phyloP scores from a whole-genome alignment of 2,888 invertebrate species.

The Andrena camellia region DNA sequence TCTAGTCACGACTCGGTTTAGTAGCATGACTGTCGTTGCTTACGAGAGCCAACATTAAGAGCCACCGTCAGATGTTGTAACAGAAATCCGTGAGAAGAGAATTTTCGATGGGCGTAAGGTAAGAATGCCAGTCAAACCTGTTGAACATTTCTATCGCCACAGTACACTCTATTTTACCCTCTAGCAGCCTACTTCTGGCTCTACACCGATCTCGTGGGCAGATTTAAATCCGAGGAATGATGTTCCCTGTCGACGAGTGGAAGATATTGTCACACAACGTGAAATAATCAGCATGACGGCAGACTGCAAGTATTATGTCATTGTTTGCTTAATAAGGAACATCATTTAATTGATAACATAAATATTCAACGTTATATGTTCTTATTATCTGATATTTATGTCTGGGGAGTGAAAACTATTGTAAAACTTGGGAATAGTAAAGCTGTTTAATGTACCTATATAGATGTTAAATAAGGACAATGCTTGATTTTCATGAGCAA shows the following conservation, averaged over 20 bases:
- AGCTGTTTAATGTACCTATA: too few relatives aligned
- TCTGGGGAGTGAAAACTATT: too few relatives aligned
- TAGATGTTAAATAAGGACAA: too few relatives aligned
- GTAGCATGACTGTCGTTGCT: not conserved
- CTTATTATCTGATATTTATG: too few relatives aligned
- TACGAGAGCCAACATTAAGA: not conserved
- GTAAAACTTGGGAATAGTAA: too few relatives aligned
- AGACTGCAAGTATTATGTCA: too few relatives aligned
- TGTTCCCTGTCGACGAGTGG: not conserved
- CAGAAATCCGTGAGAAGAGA: slow-evolving; percentile 31
- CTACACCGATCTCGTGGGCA: not conserved
- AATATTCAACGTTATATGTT: too few relatives aligned
- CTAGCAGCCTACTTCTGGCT: slow-evolving; percentile 3
- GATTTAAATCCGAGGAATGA: slow-evolving; percentile 2
- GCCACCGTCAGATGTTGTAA: slow-evolving; percentile 3
- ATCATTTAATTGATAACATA: too few relatives aligned
- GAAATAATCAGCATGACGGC: not conserved
- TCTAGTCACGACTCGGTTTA: not conserved
- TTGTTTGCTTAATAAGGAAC: too few relatives aligned
- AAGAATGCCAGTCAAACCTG: slow-evolving; percentile 60
- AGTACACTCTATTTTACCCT: slow-evolving; percentile 7
- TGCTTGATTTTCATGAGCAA: too few relatives aligned
- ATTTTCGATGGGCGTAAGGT: slow-evolving; percentile 46
- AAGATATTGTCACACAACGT: not conserved
- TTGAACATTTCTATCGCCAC: slow-evolving; percentile 46